phyloP scores from a whole-genome alignment of 2,888 invertebrate genomes.

The Autographa pulchrina region DNA sequence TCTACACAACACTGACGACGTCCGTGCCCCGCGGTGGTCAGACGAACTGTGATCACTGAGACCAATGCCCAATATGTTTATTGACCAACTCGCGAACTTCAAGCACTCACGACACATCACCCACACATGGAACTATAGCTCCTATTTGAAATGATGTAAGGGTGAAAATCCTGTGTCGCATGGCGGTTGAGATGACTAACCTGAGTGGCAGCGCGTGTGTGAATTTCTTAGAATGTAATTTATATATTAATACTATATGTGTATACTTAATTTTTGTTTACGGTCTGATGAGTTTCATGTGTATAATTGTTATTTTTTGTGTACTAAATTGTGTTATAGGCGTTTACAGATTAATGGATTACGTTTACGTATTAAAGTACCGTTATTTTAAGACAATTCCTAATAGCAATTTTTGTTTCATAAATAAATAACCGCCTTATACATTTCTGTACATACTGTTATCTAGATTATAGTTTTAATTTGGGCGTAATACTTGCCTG shows the following conservation, averaged over 20 bases:
- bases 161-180: constrained; percentile 9
- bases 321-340: background rate
- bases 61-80: constrained; percentile 34
- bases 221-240: background rate
- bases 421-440: no score
- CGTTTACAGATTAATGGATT: background rate
- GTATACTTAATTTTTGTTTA: background rate
- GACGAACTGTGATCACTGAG: constrained; percentile 37
- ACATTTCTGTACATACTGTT: no score
- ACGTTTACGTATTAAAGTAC: background rate
- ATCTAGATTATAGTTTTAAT: no score
- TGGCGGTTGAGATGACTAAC: constrained; percentile 21
- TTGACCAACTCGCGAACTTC: constrained; percentile 27
- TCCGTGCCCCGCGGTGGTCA: constrained; percentile 34
- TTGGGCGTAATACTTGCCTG: no score
- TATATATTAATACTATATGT: background rate
- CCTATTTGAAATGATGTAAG: accelerated
- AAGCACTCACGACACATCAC: background rate
- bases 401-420: no score
- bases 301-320: background rate
- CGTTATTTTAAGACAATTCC: no score
- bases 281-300: background rate
- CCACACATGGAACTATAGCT: constrained; percentile 11
- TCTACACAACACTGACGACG: constrained; percentile 43
- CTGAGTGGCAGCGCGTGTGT: constrained; percentile 12